Evolutionary conservation across 2,113 vertebrate species (phyloP), one percentile per base, ranked within the genome.

Genomic region (Struthidea cinerea): DNA sequence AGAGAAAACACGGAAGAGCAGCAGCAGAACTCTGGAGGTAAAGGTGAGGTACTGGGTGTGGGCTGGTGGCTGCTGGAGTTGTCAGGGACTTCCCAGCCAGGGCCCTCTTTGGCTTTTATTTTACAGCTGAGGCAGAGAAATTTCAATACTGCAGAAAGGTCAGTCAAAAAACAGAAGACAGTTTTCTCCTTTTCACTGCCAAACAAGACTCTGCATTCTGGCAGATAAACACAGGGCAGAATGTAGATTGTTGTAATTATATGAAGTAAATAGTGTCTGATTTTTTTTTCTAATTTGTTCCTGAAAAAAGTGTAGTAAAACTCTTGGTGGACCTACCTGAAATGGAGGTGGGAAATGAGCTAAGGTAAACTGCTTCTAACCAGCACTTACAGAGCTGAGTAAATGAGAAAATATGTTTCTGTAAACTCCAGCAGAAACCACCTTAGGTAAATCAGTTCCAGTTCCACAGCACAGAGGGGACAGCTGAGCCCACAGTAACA

Each of bases 181-280:
- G 0, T 59, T 70, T 61, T 50, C 27, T 82, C 15, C 13, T 84
- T 26, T 46, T 44, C 32, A 39, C 15, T 19, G 13, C 30, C 44
- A 57, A 59, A 74, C 23, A 52, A 37, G 60, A 41, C 41, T 39
- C 50, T 32, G 35, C 42, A 33, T 69, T 60, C 73, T 87, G 37
- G 55, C 46, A 60, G 33, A 23, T 68, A 42, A 49, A 42, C n/a
- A 16, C 4, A 23, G 23, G 39, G 41, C 5, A 8, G 24, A 22
- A 27, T 9, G 9, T 23, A 2, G 11, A 1, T 4, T 35, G 9
- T 16, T 73, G 47, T n/a, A 39, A 59, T 44, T 37, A 7, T 0
- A 8, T 6, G 4, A 84, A 35, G 73, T 37, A 59, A 77, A 56
- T 7, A 23, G 19, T 44, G 20, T 53, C 44, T 59, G 52, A 6